A percentile compares a stretch with the other conserved stretches of the same genome.
phyloP scores from a whole-genome alignment of 2,888 invertebrate genomes.

The Saturnia pavonia region DNA sequence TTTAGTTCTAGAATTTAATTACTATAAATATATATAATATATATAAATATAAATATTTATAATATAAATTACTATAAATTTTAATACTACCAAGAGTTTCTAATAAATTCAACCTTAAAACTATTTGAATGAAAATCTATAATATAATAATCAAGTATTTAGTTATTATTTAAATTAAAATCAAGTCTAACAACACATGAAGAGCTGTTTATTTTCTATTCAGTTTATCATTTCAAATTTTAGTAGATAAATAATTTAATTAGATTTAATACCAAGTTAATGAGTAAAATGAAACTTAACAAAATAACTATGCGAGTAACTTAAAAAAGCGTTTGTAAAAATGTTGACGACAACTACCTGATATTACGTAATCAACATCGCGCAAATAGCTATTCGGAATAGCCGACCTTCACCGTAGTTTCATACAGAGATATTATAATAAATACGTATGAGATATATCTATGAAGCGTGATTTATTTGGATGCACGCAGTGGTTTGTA shows the following conservation, averaged over 20 bases:
- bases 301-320: too few species aligned
- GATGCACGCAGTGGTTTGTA: not conserved
- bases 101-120: too few species aligned
- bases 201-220: too few species aligned
- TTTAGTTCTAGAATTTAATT: not conserved
- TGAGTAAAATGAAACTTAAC: not conserved
- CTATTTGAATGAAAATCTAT: too few species aligned
- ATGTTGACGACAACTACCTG: not conserved
- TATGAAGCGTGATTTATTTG: not conserved
- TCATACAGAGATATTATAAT: not conserved
- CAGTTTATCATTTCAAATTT: not conserved
- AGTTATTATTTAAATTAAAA: too few species aligned
- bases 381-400: not conserved
- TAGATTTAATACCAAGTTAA: not conserved
- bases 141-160: too few species aligned
- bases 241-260: not conserved
- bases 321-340: not conserved
- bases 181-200: too few species aligned
- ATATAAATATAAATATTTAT: too few species aligned
- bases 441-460: not conserved
- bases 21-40: too few species aligned
- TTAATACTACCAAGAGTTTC: too few species aligned
- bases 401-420: not conserved
- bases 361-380: not conserved
- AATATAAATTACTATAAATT: too few species aligned